A percentile compares a stretch with the other conserved stretches of the same genome.
phyloP scores from a whole-genome alignment of 2,888 invertebrate genomes.

The Trissonchulus latispiculum region DNA sequence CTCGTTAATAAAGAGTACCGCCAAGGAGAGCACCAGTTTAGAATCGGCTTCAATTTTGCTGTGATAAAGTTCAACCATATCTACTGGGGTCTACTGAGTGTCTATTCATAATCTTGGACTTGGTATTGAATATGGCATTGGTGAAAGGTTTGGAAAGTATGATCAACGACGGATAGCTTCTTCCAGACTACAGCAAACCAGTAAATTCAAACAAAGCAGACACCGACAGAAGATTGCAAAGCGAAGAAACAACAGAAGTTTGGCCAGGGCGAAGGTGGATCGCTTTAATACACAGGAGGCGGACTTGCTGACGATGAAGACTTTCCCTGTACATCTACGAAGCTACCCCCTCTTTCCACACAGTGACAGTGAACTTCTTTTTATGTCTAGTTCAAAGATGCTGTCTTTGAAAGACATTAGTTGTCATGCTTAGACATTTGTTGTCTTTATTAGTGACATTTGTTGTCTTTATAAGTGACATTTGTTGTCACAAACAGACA shows the following conservation, averaged over 20 bases:
- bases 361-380: too few species aligned
- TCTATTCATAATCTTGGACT: background rate
- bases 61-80: background rate
- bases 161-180: background rate
- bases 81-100: background rate
- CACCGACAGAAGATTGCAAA: background rate
- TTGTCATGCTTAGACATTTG: background rate
- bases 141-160: background rate
- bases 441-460: too few species aligned
- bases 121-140: background rate
- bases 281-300: background rate
- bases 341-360: background rate
- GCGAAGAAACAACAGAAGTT: background rate
- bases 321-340: background rate
- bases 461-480: background rate
- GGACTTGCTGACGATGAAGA: background rate
- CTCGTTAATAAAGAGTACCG: background rate
- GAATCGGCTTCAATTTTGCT: background rate
- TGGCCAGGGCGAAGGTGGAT: background rate
- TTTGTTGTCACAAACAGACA: background rate
- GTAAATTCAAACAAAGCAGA: background rate
- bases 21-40: background rate
- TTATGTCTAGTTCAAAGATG: too few species aligned
- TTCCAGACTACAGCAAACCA: background rate
- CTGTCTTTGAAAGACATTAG: background rate